Evolutionary conservation across 1,140 invertebrate genomes (phyloP).

Genomic region (Zaprionus camerounensis): DNA sequence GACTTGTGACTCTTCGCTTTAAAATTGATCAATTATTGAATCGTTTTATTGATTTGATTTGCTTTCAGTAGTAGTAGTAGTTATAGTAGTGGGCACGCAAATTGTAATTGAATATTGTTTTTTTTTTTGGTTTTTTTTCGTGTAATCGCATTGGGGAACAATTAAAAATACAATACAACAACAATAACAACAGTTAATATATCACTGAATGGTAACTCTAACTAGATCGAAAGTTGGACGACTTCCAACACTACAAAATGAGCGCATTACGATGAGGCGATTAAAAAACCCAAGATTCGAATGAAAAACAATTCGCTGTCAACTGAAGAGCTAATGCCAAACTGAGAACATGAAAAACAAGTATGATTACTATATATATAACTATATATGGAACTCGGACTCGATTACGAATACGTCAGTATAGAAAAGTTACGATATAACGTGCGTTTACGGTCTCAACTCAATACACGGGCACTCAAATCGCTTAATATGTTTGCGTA

Average conservation of each 20-base stretch:
- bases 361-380: constrained; percentile 5
- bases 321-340: constrained; percentile 2
- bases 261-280: background rate
- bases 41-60: constrained; percentile 48
- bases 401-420: constrained; percentile 18
- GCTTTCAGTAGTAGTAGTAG: constrained; percentile 14
- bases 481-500: constrained; percentile 59
- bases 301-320: constrained; percentile 2
- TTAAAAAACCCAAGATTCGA: background rate
- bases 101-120: constrained; percentile 29
- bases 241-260: constrained; percentile 39
- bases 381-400: constrained; percentile 26
- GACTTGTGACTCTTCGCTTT: constrained; percentile 79
- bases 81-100: constrained; percentile 29
- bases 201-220: constrained; percentile 68
- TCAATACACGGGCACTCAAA: constrained; percentile 80
- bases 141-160: constrained; percentile 73
- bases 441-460: constrained; percentile 79
- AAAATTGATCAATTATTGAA: constrained; percentile 70
- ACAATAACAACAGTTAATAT: constrained; percentile 84
- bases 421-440: constrained; percentile 66
- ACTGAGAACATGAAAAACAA: background rate
- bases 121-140: constrained; percentile 51
- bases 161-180: constrained; percentile 84
- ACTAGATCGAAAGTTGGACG: constrained; percentile 54